Conservation (phyloP, 92 coral and sea anemone species). For the Palythoa grandiflora region DNA sequence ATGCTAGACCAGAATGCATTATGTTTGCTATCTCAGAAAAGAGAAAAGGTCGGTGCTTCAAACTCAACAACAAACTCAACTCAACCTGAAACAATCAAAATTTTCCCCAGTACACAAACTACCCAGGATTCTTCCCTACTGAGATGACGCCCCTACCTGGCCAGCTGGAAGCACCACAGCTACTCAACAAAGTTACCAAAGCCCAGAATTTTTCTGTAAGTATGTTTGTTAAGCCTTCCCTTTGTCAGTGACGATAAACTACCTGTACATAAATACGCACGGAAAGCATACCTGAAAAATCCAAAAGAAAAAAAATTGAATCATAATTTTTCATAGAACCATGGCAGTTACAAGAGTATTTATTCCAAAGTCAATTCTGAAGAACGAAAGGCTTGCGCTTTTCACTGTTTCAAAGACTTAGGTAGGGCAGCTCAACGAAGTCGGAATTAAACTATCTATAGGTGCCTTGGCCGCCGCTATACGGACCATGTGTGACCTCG, state of each 20-base stretch:
- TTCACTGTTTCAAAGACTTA: too few relatives aligned
- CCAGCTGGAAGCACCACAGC: constrained; percentile 93
- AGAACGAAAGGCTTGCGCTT: background rate
- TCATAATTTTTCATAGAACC: too few relatives aligned
- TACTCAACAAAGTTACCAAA: constrained; percentile 91
- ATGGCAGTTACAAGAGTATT: background rate
- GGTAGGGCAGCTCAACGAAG: too few relatives aligned
- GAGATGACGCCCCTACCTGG: constrained; percentile 98
- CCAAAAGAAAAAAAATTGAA: too few relatives aligned
- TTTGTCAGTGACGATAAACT: too few relatives aligned
- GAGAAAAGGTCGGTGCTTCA: background rate
- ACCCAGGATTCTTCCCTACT: constrained; percentile 27
- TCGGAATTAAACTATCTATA: too few relatives aligned
- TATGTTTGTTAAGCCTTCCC: background rate
- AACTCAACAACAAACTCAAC: background rate
- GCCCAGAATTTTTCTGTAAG: constrained; percentile 87
- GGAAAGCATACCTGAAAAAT: too few relatives aligned
- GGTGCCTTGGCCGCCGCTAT: too few relatives aligned
- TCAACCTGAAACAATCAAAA: background rate
- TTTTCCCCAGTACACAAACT: constrained; percentile 1
- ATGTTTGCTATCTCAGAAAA: too few relatives aligned
- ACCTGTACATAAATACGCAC: too few relatives aligned
- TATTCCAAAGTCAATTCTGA: background rate
- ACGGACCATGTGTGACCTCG: too few relatives aligned
- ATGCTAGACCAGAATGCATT: too few relatives aligned